These are phyloP conservation scores for Propithecus coquereli DNA, from an alignment of 2,113 vertebrate species.

Conservation along the genomic window DNA sequence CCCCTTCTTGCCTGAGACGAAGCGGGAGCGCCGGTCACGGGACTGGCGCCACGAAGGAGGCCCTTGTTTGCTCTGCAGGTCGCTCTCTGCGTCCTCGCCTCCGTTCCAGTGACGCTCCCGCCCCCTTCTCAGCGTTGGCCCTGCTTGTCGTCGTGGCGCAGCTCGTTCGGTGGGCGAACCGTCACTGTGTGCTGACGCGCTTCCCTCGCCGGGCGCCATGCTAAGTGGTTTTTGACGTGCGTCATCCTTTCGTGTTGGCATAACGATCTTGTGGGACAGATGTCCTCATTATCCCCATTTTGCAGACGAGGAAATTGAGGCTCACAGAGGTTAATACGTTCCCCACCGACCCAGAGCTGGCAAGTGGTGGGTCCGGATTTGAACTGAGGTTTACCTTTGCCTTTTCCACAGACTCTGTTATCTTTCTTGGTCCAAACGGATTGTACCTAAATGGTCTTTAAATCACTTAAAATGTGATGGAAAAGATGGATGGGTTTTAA, in stretches of 20 bases:
- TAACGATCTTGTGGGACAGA: neutral
- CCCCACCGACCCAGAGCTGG: neutral
- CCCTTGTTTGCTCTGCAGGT: neutral
- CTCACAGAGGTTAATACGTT: accelerated
- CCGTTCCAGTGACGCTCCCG: neutral
- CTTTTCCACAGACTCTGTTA: neutral
- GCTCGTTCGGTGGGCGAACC: neutral
- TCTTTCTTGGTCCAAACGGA: neutral
- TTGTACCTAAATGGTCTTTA: neutral
- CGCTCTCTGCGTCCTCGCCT: too few relatives aligned
- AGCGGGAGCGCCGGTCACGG: neutral
- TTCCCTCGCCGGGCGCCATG: neutral
- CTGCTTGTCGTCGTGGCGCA: accelerated
- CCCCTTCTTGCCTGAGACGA: accelerated
- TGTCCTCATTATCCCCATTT: accelerated
- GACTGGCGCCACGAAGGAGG: neutral
- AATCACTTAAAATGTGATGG: neutral
- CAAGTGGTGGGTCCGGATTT: neutral
- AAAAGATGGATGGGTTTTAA: neutral
- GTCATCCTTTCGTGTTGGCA: neutral
- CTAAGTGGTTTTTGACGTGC: neutral
- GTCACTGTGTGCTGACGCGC: neutral
- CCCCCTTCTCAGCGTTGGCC: neutral
- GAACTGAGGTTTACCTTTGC: neutral
- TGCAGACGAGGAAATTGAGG: neutral